phyloP scores from a whole-genome alignment of 1,140 invertebrate species.

The Lepeophtheirus salmonis region DNA sequence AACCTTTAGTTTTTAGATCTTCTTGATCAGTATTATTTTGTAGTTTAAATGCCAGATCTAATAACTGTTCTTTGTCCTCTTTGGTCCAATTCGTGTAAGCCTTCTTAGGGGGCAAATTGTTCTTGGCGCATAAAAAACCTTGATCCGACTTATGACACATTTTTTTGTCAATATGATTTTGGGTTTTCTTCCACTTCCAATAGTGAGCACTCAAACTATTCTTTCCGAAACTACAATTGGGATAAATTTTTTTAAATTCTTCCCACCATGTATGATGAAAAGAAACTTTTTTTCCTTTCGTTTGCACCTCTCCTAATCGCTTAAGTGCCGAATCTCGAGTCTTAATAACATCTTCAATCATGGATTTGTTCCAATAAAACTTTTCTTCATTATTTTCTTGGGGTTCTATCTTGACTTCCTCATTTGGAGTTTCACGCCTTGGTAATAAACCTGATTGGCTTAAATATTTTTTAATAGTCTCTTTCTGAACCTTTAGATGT shows the following conservation, averaged over 20 bases:
- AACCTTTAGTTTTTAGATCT: not conserved
- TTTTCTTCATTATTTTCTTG: not conserved
- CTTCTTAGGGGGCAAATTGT: not conserved
- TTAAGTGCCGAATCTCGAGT: not conserved
- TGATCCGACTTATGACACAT: not conserved
- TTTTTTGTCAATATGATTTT: not conserved
- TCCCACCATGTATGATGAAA: slow-evolving; percentile 5
- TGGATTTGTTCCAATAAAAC: slow-evolving; percentile 1
- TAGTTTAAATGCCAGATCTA: not conserved
- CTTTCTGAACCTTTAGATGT: slow-evolving; percentile 13
- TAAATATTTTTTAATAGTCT: slow-evolving; percentile 7
- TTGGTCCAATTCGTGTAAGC: not conserved
- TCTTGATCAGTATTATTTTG: not conserved
- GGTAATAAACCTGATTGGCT: not conserved
- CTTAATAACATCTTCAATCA: slow-evolving; percentile 9
- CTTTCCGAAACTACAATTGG: not conserved
- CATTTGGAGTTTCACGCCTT: not conserved
- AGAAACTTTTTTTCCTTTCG: slow-evolving; percentile 1
- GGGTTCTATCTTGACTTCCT: not conserved
- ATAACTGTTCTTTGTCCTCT: not conserved
- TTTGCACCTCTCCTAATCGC: not conserved
- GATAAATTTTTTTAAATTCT: slow-evolving; percentile 8
- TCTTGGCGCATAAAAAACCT: too few species aligned
- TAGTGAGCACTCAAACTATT: slow-evolving; percentile 13
- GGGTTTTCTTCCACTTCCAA: slow-evolving; percentile 11